These are phyloP conservation scores for Isotomurus palustris DNA, from an alignment of 2,888 invertebrate species.

Conservation along the genomic window DNA sequence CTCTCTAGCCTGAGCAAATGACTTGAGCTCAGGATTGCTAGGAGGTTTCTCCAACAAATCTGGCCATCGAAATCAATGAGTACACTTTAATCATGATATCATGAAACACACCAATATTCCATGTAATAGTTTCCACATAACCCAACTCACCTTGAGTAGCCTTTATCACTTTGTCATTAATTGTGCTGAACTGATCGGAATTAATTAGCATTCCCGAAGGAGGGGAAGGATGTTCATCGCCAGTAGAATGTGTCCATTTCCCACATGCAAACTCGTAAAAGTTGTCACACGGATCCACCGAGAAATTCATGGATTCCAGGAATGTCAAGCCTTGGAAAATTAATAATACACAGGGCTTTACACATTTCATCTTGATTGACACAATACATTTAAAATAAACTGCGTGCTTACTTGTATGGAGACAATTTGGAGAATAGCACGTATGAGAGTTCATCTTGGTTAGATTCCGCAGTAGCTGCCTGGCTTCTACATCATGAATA, in stretches of 20 bases:
- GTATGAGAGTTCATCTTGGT: constrained; percentile 21
- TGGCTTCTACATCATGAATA: constrained; percentile 18
- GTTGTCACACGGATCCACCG: constrained; percentile 29
- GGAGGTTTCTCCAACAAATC: constrained; percentile 1
- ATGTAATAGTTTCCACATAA: background rate
- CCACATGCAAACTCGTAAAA: constrained; percentile 36
- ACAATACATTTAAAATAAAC: background rate
- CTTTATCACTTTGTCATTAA: constrained; percentile 30
- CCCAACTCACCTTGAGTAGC: constrained; percentile 25
- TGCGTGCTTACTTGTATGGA: constrained; percentile 27
- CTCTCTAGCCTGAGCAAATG: constrained; percentile 8
- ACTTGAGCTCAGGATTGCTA: background rate
- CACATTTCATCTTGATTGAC: background rate
- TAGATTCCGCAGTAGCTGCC: constrained; percentile 21
- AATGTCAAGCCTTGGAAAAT: constrained; percentile 22
- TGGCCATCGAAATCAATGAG: background rate
- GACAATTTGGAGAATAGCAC: constrained; percentile 32
- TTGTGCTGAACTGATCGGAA: constrained; percentile 30
- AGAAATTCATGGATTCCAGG: constrained; percentile 33
- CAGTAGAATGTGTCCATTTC: constrained; percentile 13
- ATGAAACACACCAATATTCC: no score
- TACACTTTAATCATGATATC: background rate
- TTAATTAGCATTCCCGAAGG: background rate
- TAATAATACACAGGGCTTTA: background rate
- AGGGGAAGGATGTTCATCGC: background rate